phyloP scores from a whole-genome alignment of 2,888 invertebrate genomes.

The Andrena marginata region DNA sequence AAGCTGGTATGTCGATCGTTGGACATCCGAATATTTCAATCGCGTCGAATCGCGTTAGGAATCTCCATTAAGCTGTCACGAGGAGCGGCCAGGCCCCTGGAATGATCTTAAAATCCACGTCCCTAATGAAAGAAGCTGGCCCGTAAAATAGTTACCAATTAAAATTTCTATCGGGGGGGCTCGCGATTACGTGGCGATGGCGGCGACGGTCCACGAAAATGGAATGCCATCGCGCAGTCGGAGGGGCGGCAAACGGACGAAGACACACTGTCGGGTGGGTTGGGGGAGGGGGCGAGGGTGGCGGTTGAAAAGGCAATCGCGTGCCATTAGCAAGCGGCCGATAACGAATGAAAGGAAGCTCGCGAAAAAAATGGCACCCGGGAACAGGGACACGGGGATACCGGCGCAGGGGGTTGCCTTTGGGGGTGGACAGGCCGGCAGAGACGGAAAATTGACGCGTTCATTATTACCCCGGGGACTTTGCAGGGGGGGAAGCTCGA shows the following conservation, averaged over 20 bases:
- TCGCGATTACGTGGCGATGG: neutral
- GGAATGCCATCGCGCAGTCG: constrained; percentile 9
- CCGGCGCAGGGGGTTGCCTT: constrained; percentile 13
- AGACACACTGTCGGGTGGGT: constrained; percentile 16
- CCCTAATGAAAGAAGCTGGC: neutral
- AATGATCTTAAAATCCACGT: constrained; percentile 24
- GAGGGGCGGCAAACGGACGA: constrained; percentile 16
- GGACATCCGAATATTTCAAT: neutral
- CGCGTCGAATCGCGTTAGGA: neutral
- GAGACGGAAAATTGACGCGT: constrained; percentile 76
- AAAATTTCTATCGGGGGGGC: constrained; percentile 41
- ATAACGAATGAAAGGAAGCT: constrained; percentile 74
- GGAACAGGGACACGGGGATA: constrained; percentile 46
- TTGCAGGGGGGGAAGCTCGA: constrained; percentile 42
- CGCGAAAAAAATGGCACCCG: constrained; percentile 65
- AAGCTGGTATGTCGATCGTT: neutral
- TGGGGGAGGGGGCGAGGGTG: constrained; percentile 13
- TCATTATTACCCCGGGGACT: constrained; percentile 73
- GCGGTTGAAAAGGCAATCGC: constrained; percentile 73
- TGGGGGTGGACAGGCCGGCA: constrained; percentile 58
- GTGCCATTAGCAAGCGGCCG: constrained; percentile 77
- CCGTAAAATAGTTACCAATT: constrained; percentile 31
- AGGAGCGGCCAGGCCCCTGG: neutral
- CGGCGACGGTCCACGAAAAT: constrained; percentile 33
- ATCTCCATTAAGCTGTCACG: constrained; percentile 4